Base-by-base conservation (phyloP, 2,888 invertebrate species). In the Crepidodera aurea region DNA sequence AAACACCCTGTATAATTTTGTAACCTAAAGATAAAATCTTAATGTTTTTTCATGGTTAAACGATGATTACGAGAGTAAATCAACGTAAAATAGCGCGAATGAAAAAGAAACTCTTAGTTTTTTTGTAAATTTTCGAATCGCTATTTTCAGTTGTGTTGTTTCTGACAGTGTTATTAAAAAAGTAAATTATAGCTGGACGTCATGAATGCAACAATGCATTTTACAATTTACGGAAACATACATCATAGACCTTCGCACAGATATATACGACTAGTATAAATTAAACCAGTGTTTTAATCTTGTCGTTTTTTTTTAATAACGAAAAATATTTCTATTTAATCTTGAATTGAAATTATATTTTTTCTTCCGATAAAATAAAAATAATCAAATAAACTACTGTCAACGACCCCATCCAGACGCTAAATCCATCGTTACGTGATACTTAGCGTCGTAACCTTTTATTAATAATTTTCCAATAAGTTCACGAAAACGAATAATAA, bases 111-210 rank as follows among this genome's bases (percentile, higher is more conserved):
- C n/a, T n/a, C n/a, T n/a, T n/a, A n/a, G n/a, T n/a, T n/a, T n/a
- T n/a, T n/a, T n/a, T n/a, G n/a, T n/a, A n/a, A n/a, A n/a, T 22
- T 22, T 13, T 12, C 12, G 34, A 13, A 34, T 34, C 13, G 34
- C 1, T 34, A 34, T 34, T 34, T 34, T 34, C 34, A 34, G 34
- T 13, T 34, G n/a, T 34, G 44, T 22, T 44, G 44, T 10, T 44
- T 22, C 44, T 44, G 44, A 22, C 44, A 44, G 44, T 22, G 44
- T 44, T 44, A 44, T 44, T 44, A 44, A 44, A 44, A 44, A 44
- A 44, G 44, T 44, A 44, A 44, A 44, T 44, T 44, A 44, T 25
- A 22, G 44, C 16, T n/a, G 15, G 13, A 22, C 44, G 42, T 42
- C 42, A 42, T 42, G 18, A 42, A 42, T 44, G 19, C 44, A 44